Base-by-base conservation (phyloP, 2,888 invertebrate genomes). In the Operophtera brumata region DNA sequence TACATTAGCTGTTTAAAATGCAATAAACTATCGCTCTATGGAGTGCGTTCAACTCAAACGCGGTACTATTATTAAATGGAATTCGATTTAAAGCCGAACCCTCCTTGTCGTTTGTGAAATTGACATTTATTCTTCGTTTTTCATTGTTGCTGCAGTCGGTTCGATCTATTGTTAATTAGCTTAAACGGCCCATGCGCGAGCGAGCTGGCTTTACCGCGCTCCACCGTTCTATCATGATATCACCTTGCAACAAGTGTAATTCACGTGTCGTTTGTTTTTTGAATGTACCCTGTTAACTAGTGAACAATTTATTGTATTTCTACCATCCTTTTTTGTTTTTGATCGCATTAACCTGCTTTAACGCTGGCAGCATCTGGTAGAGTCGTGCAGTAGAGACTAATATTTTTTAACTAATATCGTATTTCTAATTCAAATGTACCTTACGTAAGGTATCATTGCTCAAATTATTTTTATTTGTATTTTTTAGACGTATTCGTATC, bases 121-220 rank as follows among this genome's bases (percentile, higher is more conserved):
- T 89, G 89, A 86, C 89, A 89, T 89, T 89, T 88, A 89, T 89
- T 88, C 88, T 89, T 89, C 88, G 87, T 88, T 87, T 88, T 89
- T 86, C 89, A 89, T 89, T 89, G 89, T 88, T 86, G 80, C 80
- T 82, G 82, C 84, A 85, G 80, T 84, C 81, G 81, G 80, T 82
- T 84, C 84, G 83, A 86, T 88, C 88, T 89, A 88, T 89, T 89
- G 89, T 89, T 88, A 88, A 89, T 89, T 88, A 89, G 87, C 83
- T 88, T 82, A 85, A 88, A 84, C 87, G 86, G 84, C 77, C 85
- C 84, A 82, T 83, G 80, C 78, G 78, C 83, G 80, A 56, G 75
- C 75, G 77, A 55, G 56, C 58, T 55, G 47, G 54, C 54, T 47
- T 36, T 28, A 40, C 49, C 41, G 47, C 20, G 26, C 48, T 47